Evolutionary conservation across 2,797 vertebrate genomes (phyloP), one percentile per base, ranked within the genome.

Genomic region (Odontamblyopus rebecca): DNA sequence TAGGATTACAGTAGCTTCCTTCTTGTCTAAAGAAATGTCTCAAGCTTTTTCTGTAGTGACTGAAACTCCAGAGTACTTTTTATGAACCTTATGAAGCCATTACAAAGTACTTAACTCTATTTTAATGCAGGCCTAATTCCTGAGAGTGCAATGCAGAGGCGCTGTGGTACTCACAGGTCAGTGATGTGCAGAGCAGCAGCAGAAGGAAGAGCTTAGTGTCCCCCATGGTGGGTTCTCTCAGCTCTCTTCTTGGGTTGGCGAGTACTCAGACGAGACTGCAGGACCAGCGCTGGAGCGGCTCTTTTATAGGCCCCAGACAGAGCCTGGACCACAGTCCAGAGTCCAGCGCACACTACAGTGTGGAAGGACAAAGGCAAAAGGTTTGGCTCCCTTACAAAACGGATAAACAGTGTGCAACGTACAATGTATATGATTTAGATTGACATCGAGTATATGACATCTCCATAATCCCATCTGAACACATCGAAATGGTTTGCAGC

Each of bases 171-270:
- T 97, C 89, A 99, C 98, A 86, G 61, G 95, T 75, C 76, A 84
- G 88, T 68, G 83, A 72, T 62, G 86, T 76, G 65, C 88, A 80
- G 11, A 93, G 80, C 74, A 98, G 89, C 80, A 97, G 88, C 86
- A 94, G 87, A 85, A 94, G 91, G 88, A 89, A 93, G 89, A 95
- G 93, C 86, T 96, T 94, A 76, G 76, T 89, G 59, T 91, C 92
- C 89, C 95, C 95, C 97, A 99, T 99, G 87, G 75, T 81, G 94
- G 93, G 93, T 86, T 92, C 61, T 62, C 56, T 84, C 71, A 92
- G 91, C 93, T 92, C 92, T 89, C 80, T 91, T 79, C 80, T 87
- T 79, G 63, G 63, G 70, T 77, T 72, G 74, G 76, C 30, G 87
- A 90, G 91, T 88, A 85, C 92, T 91, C 89, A 64, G 78, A 56